Evolutionary conservation across 2,888 invertebrate species (phyloP).

Genomic region (Cosmorhoe ocellata): DNA sequence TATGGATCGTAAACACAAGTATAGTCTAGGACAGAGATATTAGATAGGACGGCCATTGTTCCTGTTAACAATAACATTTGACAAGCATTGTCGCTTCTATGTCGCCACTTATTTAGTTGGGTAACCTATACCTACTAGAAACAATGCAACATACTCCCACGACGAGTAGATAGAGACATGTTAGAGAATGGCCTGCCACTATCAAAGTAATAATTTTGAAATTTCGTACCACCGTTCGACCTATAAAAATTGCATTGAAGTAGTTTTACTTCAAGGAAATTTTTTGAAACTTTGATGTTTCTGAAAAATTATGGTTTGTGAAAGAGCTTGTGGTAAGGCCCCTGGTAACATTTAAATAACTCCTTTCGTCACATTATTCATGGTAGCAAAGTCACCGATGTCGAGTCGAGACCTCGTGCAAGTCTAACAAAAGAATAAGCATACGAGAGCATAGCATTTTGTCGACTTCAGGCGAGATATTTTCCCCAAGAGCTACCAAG

Average conservation of each 20-base stretch:
- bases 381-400: too few relatives aligned
- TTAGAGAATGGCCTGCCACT: too few relatives aligned
- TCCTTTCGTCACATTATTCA: too few relatives aligned
- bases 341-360: too few relatives aligned
- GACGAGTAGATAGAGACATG: too few relatives aligned
- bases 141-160: constrained; percentile 11
- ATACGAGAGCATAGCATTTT: constrained; percentile 60
- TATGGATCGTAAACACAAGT: constrained; percentile 16
- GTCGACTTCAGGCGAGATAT: constrained; percentile 49
- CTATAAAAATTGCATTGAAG: too few relatives aligned
- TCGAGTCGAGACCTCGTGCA: constrained; percentile 36
- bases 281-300: too few relatives aligned
- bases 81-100: constrained; percentile 43
- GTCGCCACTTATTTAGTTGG: constrained; percentile 18
- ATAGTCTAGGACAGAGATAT: constrained; percentile 19
- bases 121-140: constrained; percentile 8
- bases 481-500: constrained; percentile 43
- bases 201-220: too few relatives aligned
- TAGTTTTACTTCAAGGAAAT: too few relatives aligned
- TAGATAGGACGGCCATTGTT: constrained; percentile 42
- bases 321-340: too few relatives aligned
- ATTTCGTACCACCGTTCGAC: too few relatives aligned
- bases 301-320: too few relatives aligned
- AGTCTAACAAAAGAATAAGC: constrained; percentile 58
- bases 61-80: constrained; percentile 51